Percentiles rank a stretch among this genome's conserved stretches.
phyloP scores from a whole-genome alignment of 1,140 invertebrate genomes.

The Galleria mellonella region DNA sequence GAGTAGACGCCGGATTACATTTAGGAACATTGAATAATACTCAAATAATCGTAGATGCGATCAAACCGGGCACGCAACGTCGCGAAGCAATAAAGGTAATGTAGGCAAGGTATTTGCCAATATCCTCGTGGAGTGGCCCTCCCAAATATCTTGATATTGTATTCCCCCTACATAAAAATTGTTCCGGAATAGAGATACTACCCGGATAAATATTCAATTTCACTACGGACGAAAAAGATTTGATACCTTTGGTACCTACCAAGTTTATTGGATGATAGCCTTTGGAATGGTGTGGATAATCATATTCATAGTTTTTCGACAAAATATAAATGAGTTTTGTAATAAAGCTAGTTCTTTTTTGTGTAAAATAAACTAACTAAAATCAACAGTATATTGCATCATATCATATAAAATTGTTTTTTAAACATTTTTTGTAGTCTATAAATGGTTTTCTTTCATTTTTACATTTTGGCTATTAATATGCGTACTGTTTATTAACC shows the following conservation, averaged over 20 bases:
- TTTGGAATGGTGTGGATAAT: slow-evolving; percentile 69
- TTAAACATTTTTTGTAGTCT: no score
- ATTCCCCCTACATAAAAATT: slow-evolving; percentile 73
- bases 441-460: no score
- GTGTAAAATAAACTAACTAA: no score
- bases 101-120: slow-evolving; percentile 71
- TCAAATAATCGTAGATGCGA: slow-evolving; percentile 58
- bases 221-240: slow-evolving; percentile 71
- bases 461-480: no score
- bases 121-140: slow-evolving; percentile 67
- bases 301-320: slow-evolving; percentile 68
- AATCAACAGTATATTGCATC: no score
- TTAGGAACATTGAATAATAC: slow-evolving; percentile 55
- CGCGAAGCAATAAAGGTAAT: slow-evolving; percentile 71
- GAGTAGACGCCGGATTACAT: slow-evolving; percentile 23
- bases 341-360: slow-evolving; percentile 17
- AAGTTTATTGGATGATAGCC: slow-evolving; percentile 70
- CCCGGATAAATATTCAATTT: slow-evolving; percentile 74
- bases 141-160: slow-evolving; percentile 70
- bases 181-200: slow-evolving; percentile 72
- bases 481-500: no score
- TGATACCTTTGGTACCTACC: slow-evolving; percentile 68
- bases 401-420: no score
- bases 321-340: slow-evolving; percentile 34
- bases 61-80: slow-evolving; percentile 54